Conservation (phyloP, 1,140 invertebrate genomes). For the Pinna nobilis region DNA sequence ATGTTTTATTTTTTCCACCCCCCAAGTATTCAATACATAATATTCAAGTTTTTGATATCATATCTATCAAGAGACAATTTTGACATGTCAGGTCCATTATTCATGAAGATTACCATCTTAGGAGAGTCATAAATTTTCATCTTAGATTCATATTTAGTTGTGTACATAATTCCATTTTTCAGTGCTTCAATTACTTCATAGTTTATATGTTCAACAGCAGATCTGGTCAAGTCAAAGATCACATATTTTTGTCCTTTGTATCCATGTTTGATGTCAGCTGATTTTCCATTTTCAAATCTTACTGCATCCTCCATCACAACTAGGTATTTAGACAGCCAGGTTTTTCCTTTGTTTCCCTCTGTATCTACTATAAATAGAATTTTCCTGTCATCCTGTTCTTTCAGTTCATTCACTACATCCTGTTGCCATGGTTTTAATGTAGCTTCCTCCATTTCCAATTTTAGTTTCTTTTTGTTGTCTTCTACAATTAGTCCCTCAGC, state of each 20-base stretch:
- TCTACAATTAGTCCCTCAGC: neutral
- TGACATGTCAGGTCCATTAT: too few relatives aligned
- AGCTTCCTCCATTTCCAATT: neutral
- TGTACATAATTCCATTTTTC: slow-evolving; percentile 3
- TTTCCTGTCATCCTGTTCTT: neutral
- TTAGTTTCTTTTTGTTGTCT: neutral
- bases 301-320: neutral
- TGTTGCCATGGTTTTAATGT: neutral
- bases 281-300: slow-evolving; percentile 1
- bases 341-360: neutral
- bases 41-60: too few relatives aligned
- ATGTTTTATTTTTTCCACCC: too few relatives aligned
- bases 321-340: neutral
- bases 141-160: neutral
- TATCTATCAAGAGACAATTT: too few relatives aligned
- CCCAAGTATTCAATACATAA: too few relatives aligned
- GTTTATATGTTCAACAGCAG: neutral
- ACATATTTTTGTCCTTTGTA: slow-evolving; percentile 1
- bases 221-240: neutral
- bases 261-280: neutral
- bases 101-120: too few relatives aligned
- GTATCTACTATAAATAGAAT: neutral
- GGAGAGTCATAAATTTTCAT: too few relatives aligned
- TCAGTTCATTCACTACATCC: neutral
- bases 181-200: neutral